Percentiles rank a stretch among this genome's conserved stretches.
These are phyloP conservation scores for Pardosa pseudoannulata DNA, from an alignment of 2,888 invertebrate genomes.

Conservation along the genomic window DNA sequence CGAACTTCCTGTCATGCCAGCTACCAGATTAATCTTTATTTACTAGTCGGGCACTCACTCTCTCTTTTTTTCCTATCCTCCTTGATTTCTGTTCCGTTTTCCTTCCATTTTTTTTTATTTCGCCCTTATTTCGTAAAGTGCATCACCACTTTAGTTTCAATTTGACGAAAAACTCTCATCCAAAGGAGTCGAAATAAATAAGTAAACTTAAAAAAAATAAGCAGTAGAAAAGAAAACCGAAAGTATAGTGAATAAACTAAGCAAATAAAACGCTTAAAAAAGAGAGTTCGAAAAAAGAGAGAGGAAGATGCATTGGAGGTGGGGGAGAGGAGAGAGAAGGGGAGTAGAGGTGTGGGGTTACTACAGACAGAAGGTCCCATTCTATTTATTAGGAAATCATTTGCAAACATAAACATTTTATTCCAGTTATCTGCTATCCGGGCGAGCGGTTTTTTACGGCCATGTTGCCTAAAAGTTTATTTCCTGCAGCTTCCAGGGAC, in stretches of 20 bases:
- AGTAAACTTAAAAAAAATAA: slow-evolving; percentile 31
- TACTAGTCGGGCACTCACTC: slow-evolving; percentile 11
- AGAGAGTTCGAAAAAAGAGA: too few species aligned
- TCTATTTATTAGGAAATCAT: slow-evolving; percentile 72
- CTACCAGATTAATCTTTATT: slow-evolving; percentile 62
- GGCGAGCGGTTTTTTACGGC: slow-evolving; percentile 51
- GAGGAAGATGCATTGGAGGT: too few species aligned
- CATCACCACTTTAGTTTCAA: slow-evolving; percentile 40
- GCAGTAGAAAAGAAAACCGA: slow-evolving; percentile 27
- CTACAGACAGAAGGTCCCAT: slow-evolving; percentile 62
- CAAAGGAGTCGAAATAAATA: slow-evolving; percentile 15
- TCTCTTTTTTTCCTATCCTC: background rate
- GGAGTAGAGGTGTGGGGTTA: background rate
- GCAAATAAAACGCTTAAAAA: too few species aligned
- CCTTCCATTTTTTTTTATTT: background rate
- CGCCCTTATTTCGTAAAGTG: slow-evolving; percentile 18
- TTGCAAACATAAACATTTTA: slow-evolving; percentile 70
- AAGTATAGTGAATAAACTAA: too few species aligned
- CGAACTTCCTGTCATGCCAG: slow-evolving; percentile 44
- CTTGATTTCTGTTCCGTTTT: background rate
- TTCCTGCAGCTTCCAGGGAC: slow-evolving; percentile 29
- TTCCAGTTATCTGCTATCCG: slow-evolving; percentile 57
- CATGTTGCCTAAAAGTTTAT: slow-evolving; percentile 60
- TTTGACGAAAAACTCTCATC: slow-evolving; percentile 59
- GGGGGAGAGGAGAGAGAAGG: background rate